Percentiles rank a stretch among this genome's conserved stretches.
These are phyloP conservation scores for Drosophila pullipes DNA, from an alignment of 2,888 invertebrate genomes.

Conservation along the genomic window DNA sequence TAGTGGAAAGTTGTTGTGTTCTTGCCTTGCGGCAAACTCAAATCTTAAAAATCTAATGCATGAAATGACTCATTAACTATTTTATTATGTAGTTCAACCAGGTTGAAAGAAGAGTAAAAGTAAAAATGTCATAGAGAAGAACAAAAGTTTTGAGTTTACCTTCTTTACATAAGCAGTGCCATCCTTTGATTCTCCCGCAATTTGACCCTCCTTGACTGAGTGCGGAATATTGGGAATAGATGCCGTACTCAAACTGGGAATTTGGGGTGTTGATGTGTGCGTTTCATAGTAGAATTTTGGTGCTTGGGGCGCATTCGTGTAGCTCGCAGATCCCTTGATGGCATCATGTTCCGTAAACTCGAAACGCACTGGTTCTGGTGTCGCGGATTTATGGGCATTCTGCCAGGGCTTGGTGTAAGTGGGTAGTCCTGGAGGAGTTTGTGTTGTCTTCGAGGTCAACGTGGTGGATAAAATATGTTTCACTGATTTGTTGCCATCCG, in stretches of 20 bases:
- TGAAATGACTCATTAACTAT: constrained; percentile 31
- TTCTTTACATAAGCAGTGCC: constrained; percentile 66
- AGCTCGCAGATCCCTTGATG: constrained; percentile 75
- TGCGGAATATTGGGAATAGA: constrained; percentile 34
- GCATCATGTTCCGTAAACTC: constrained; percentile 85
- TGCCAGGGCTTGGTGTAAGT: constrained; percentile 58
- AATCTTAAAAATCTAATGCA: constrained; percentile 20
- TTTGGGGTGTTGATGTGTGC: constrained; percentile 45
- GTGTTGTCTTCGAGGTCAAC: constrained; percentile 53
- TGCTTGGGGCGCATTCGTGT: constrained; percentile 77
- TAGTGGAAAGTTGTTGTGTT: constrained; percentile 43
- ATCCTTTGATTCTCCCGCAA: constrained; percentile 71
- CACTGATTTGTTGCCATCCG: constrained; percentile 81
- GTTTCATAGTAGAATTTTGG: constrained; percentile 62
- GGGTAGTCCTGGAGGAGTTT: constrained; percentile 31
- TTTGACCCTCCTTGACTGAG: constrained; percentile 58
- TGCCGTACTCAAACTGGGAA: constrained; percentile 29
- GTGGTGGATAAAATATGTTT: constrained; percentile 76
- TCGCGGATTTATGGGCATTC: constrained; percentile 58
- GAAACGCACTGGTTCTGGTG: constrained; percentile 81
- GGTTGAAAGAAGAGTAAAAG: constrained; percentile 1
- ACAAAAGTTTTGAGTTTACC: constrained; percentile 57
- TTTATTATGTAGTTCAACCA: constrained; percentile 12
- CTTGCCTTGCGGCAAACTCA: constrained; percentile 24
- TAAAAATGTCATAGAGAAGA: constrained; percentile 1